Conservation (phyloP, 2,888 invertebrate genomes). For the Leptinotarsa tumamoca region DNA sequence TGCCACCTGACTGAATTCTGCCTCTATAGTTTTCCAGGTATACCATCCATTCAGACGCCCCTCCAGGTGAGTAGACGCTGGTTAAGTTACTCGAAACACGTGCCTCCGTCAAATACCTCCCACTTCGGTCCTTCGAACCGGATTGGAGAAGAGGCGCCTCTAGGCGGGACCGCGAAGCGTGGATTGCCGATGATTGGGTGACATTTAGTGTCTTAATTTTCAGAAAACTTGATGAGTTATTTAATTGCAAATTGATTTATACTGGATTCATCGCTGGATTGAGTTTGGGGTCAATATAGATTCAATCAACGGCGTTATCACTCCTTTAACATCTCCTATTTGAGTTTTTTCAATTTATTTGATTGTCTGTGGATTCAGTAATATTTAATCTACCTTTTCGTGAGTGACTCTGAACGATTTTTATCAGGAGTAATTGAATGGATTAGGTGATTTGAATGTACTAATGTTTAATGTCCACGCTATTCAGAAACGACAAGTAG, state of each 20-base stretch:
- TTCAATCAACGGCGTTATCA: constrained; percentile 30
- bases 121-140: constrained; percentile 17
- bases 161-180: constrained; percentile 38
- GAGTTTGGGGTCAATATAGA: constrained; percentile 33
- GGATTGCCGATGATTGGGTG: constrained; percentile 48
- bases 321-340: not conserved
- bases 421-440: not conserved
- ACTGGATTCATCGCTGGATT: constrained; percentile 20
- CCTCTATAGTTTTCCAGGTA: constrained; percentile 56
- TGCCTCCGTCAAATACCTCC: constrained; percentile 47
- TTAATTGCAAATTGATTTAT: constrained; percentile 54
- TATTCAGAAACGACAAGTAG: not conserved
- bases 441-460: not conserved
- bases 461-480: not conserved
- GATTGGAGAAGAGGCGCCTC: constrained; percentile 39
- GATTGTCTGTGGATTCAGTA: not conserved
- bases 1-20: constrained; percentile 60
- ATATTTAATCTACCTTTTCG: not conserved
- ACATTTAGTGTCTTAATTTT: constrained; percentile 44
- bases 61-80: constrained; percentile 46
- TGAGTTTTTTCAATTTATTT: constrained; percentile 5
- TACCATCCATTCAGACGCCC: constrained; percentile 52
- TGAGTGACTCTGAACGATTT: not conserved
- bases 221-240: constrained; percentile 53
- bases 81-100: constrained; percentile 53